These are phyloP conservation scores for Nibea coibor DNA, from an alignment of 2,113 vertebrate genomes.

Conservation along the genomic window DNA sequence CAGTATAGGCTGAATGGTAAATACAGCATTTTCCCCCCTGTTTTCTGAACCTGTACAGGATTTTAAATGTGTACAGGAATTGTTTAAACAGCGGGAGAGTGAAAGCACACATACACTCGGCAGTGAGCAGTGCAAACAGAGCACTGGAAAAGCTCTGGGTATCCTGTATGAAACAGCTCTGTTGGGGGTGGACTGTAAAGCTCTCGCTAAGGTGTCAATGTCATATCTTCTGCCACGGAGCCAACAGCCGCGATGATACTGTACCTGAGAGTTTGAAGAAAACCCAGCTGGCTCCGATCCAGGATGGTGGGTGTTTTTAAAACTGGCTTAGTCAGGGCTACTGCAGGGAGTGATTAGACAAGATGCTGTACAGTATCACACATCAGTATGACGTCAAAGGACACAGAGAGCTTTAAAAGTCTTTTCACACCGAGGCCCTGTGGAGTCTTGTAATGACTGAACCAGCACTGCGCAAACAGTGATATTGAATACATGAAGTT, in stretches of 20 bases:
- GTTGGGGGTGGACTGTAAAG: conserved; percentile 57
- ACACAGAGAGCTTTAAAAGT: conserved; percentile 39
- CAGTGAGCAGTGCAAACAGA: conserved; percentile 28
- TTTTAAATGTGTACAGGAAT: conserved; percentile 32
- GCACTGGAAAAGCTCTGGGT: conserved; percentile 28
- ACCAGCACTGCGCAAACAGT: conserved; percentile 5
- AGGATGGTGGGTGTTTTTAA: conserved; percentile 68
- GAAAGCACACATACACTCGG: conserved; percentile 19
- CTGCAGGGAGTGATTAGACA: conserved; percentile 66
- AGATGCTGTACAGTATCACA: conserved; percentile 65
- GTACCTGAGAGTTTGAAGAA: conserved; percentile 66
- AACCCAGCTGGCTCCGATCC: conserved; percentile 68
- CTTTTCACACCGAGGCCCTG: conserved; percentile 29
- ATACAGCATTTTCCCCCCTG: background rate
- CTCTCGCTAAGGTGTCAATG: conserved; percentile 67
- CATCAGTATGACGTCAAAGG: conserved; percentile 48
- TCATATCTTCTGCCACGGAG: conserved; percentile 70
- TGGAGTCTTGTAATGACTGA: conserved; percentile 26
- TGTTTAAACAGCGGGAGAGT: conserved; percentile 43
- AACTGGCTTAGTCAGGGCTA: conserved; percentile 71
- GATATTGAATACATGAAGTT: conserved; percentile 13
- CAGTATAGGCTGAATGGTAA: conserved; percentile 34
- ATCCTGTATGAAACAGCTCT: conserved; percentile 46
- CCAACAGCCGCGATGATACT: conserved; percentile 63
- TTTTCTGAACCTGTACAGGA: conserved; percentile 17